Base-by-base conservation (phyloP, 2,113 vertebrate genomes). In the Romanogobio albipinnatus region DNA sequence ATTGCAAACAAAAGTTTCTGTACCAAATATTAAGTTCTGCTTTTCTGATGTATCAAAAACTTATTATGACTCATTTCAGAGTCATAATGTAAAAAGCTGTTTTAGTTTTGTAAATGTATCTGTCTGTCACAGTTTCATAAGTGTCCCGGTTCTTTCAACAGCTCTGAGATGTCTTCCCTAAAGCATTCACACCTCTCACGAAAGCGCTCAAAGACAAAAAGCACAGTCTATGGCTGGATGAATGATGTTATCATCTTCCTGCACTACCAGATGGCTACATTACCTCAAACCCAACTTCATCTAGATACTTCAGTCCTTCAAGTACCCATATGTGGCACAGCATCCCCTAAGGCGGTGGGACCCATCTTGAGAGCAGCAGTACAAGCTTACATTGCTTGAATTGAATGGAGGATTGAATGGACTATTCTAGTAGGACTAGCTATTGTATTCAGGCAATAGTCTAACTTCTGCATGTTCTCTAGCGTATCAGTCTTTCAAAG, bases 271-370 rank as follows among this genome's bases (percentile, higher is more conserved):
- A 68, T 39, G 58, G 51, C 49, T 82, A 49, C 61, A 81, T 76
- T 87, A 87, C 82, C 76, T 74, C 51, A 75, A 74, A 87, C n/a
- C 71, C 43, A 29, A 68, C 77, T 84, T 84, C 82, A 26, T 75
- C 79, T 22, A 84, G 58, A 51, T 47, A 62, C 26, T 45, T 33
- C 8, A 83, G 85, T 56, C 75, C 58, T 84, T 66, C 49, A 81
- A 76, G 77, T 77, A 76, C 73, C 71, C 66, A 49, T 53, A 26
- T 76, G 84, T 81, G 75, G 36, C 75, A 33, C 82, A 47, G 36
- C 59, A 87, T 87, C 77, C 71, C 86, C 74, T 53, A 81, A 78
- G 77, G 71, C 70, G 39, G 29, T 33, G 49, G 58, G 22, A 73
- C 70, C 79, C 83, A 80, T 73, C 59, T 73, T 62, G 77, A 66